These are phyloP conservation scores for Centruroides vittatus DNA, from an alignment of 1,140 invertebrate species.

Conservation along the genomic window DNA sequence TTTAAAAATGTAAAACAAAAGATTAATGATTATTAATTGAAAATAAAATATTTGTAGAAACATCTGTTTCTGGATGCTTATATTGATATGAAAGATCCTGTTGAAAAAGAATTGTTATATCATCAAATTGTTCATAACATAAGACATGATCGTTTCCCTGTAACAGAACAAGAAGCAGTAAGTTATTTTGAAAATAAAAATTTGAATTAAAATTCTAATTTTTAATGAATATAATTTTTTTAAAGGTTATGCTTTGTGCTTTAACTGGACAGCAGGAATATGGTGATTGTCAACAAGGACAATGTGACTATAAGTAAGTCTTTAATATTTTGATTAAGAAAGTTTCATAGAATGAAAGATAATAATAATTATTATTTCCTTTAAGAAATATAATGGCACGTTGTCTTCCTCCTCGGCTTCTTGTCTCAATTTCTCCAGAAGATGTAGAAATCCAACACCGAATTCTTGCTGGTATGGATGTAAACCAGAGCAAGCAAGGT, in stretches of 20 bases:
- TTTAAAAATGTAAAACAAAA: no score
- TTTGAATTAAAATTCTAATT: neutral
- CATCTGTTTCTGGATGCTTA: slow-evolving; percentile 77
- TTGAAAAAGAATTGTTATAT: slow-evolving; percentile 91
- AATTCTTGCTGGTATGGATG: slow-evolving; percentile 64
- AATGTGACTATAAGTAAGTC: slow-evolving; percentile 16
- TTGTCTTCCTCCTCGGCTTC: slow-evolving; percentile 65
- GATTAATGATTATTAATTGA: no score
- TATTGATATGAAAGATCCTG: slow-evolving; percentile 66
- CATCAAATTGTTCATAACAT: slow-evolving; percentile 85
- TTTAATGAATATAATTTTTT: neutral
- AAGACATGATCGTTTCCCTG: slow-evolving; percentile 73
- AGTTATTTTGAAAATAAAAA: slow-evolving; percentile 28
- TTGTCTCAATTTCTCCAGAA: slow-evolving; percentile 53
- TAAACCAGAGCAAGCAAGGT: slow-evolving; percentile 72
- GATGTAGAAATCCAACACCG: slow-evolving; percentile 76
- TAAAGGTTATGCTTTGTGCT: slow-evolving; percentile 81
- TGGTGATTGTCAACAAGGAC: slow-evolving; percentile 49
- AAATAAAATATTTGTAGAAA: slow-evolving; percentile 63
- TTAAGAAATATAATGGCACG: slow-evolving; percentile 52
- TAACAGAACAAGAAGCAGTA: slow-evolving; percentile 83
- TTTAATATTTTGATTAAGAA: no score
- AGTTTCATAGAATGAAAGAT: neutral
- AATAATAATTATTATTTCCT: slow-evolving; percentile 22
- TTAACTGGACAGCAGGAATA: slow-evolving; percentile 84